phyloP scores from a whole-genome alignment of 2,113 vertebrate genomes.

The Microtus pennsylvanicus region DNA sequence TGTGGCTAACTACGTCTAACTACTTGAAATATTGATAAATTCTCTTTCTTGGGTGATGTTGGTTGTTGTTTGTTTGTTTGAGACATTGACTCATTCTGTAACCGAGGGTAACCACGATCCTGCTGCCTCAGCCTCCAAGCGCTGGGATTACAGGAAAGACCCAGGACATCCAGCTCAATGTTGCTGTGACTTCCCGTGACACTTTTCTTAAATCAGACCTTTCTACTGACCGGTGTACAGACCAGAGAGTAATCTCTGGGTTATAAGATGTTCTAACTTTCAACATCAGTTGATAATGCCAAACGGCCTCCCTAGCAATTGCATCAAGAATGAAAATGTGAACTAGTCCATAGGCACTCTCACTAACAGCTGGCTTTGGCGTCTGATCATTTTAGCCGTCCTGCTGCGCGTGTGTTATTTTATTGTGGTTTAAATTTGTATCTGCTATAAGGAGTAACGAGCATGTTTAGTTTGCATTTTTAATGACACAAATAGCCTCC shows the following conservation, averaged over 20 bases:
- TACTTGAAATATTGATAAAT: neutral
- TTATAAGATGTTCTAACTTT: neutral
- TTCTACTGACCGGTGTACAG: neutral
- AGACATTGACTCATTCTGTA: neutral
- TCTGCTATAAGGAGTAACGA: constrained; percentile 7
- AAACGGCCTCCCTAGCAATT: neutral
- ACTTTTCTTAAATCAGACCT: neutral
- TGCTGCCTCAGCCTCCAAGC: neutral
- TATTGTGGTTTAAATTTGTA: constrained; percentile 11
- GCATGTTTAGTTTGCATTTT: neutral
- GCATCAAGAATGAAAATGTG: neutral
- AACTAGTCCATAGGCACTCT: neutral
- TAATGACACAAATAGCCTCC: neutral
- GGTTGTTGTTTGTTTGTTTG: neutral
- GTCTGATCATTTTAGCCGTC: neutral
- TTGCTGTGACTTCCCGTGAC: neutral
- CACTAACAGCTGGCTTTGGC: neutral
- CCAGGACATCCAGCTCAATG: neutral
- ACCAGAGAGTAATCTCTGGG: neutral
- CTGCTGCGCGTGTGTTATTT: neutral
- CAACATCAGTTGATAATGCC: neutral
- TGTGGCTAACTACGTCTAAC: neutral
- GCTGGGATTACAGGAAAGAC: neutral
- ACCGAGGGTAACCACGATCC: too few species aligned
- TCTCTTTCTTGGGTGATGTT: neutral